Evolutionary conservation across 2,888 invertebrate species (phyloP).

Genomic region (Parthenolecanium corni): DNA sequence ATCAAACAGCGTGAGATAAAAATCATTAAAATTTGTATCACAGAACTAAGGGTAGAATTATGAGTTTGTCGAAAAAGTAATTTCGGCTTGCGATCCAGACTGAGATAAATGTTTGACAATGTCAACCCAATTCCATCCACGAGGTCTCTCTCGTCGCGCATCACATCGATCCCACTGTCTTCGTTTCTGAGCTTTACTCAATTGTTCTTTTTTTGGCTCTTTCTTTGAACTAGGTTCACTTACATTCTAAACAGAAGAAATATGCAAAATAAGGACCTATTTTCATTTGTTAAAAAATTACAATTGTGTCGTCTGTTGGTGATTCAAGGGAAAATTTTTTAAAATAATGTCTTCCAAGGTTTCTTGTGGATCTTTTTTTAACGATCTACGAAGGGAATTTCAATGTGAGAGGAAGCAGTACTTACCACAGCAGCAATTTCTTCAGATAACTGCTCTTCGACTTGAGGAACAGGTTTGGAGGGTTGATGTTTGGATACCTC

Average conservation of each 20-base stretch:
- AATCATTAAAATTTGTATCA: slow-evolving; percentile 27
- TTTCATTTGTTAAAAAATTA: too few relatives aligned
- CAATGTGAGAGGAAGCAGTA: background rate
- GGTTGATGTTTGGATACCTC: slow-evolving; percentile 13
- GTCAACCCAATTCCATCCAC: slow-evolving; percentile 94
- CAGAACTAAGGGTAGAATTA: slow-evolving; percentile 19
- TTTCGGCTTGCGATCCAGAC: slow-evolving; percentile 46
- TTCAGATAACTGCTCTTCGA: slow-evolving; percentile 1
- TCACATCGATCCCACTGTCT: slow-evolving; percentile 77
- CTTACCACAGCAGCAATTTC: slow-evolving; percentile 9
- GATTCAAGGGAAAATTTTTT: too few relatives aligned
- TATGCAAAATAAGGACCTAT: background rate
- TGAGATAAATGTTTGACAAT: slow-evolving; percentile 91
- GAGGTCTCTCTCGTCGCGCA: slow-evolving; percentile 65
- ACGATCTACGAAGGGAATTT: too few relatives aligned
- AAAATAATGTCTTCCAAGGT: too few relatives aligned
- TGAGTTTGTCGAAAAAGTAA: too few relatives aligned
- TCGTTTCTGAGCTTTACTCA: slow-evolving; percentile 85
- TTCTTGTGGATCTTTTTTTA: too few relatives aligned
- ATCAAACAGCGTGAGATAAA: slow-evolving; percentile 34
- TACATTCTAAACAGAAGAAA: background rate
- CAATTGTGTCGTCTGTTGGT: too few relatives aligned
- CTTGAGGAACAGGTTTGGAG: background rate
- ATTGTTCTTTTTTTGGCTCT: slow-evolving; percentile 59
- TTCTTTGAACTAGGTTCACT: slow-evolving; percentile 41